These are phyloP conservation scores for Atherinosoma microstoma DNA, from an alignment of 2,797 vertebrate genomes.

Conservation along the genomic window DNA sequence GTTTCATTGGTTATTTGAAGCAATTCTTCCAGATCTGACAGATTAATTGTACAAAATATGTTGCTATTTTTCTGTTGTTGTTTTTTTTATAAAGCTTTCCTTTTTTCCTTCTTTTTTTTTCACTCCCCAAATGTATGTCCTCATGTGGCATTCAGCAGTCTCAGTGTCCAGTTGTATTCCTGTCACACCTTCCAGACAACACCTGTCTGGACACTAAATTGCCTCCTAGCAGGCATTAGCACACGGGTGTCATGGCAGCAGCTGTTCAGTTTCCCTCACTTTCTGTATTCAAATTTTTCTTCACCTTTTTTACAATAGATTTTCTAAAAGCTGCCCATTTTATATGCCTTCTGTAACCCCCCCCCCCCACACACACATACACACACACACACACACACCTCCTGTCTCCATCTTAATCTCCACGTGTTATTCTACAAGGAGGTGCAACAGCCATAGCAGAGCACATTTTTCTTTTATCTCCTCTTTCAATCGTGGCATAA, in stretches of 20 bases:
- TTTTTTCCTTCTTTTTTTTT: not conserved
- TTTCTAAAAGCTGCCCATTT: conserved; percentile 71
- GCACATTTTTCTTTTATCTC: conserved; percentile 64
- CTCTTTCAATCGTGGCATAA: conserved; percentile 57
- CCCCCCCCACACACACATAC: too few species aligned
- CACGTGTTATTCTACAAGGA: conserved; percentile 78
- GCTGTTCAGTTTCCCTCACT: conserved; percentile 73
- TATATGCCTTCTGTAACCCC: conserved; percentile 61
- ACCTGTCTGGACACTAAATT: conserved; percentile 83
- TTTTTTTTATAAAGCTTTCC: conserved; percentile 38
- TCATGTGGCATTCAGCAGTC: conserved; percentile 82
- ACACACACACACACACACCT: too few species aligned
- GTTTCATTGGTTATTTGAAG: conserved; percentile 11
- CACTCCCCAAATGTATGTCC: conserved; percentile 34
- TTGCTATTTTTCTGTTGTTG: conserved; percentile 40
- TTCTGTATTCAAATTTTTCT: conserved; percentile 10
- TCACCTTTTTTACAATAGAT: conserved; percentile 66
- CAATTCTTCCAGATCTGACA: conserved; percentile 42
- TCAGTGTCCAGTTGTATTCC: conserved; percentile 89
- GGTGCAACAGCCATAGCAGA: conserved; percentile 77
- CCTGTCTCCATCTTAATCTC: conserved; percentile 74
- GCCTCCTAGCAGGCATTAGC: conserved; percentile 82
- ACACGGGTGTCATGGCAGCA: conserved; percentile 83
- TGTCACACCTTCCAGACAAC: conserved; percentile 83
- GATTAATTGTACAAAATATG: conserved; percentile 44